Conservation (phyloP, 1,140 invertebrate genomes). For the Drosophila fuyamai region DNA sequence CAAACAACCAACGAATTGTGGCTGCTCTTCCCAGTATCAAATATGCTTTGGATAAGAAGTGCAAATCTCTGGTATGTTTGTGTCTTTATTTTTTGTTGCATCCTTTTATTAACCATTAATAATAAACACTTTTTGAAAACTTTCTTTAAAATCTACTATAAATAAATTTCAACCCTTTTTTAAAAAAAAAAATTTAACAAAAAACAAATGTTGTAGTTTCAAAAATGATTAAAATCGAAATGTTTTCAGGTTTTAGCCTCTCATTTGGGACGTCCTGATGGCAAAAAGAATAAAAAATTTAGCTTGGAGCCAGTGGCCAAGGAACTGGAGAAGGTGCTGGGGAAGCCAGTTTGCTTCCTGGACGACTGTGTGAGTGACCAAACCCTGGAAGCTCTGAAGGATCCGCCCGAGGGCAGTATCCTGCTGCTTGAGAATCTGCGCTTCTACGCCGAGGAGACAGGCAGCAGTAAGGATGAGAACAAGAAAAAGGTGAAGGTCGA, state of each 20-base stretch:
- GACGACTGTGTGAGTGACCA: constrained; percentile 96
- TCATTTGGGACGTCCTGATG: constrained; percentile 98
- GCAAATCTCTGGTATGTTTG: constrained; percentile 91
- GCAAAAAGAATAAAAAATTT: constrained; percentile 92
- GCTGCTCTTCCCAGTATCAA: constrained; percentile 97
- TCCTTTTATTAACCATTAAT: no score
- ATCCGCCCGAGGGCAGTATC: constrained; percentile 93
- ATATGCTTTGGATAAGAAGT: constrained; percentile 96
- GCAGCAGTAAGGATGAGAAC: constrained; percentile 94
- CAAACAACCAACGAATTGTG: constrained; percentile 97
- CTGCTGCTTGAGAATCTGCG: constrained; percentile 98
- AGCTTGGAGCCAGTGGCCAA: constrained; percentile 95
- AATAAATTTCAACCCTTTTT: no score
- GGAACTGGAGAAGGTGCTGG: constrained; percentile 94
- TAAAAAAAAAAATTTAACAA: no score
- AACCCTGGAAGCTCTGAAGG: constrained; percentile 94
- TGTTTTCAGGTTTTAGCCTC: constrained; percentile 91
- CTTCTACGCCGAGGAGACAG: constrained; percentile 99
- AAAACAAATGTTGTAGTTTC: no score
- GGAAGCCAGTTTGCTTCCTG: constrained; percentile 94
- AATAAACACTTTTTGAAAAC: no score
- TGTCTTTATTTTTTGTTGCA: not conserved
- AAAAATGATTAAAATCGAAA: no score
- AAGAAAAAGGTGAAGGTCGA: constrained; percentile 92
- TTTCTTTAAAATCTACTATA: no score